Percentiles rank a stretch among this genome's conserved stretches.
Evolutionary conservation across 1,140 invertebrate genomes (phyloP).

Genomic region (Goniozus legneri): DNA sequence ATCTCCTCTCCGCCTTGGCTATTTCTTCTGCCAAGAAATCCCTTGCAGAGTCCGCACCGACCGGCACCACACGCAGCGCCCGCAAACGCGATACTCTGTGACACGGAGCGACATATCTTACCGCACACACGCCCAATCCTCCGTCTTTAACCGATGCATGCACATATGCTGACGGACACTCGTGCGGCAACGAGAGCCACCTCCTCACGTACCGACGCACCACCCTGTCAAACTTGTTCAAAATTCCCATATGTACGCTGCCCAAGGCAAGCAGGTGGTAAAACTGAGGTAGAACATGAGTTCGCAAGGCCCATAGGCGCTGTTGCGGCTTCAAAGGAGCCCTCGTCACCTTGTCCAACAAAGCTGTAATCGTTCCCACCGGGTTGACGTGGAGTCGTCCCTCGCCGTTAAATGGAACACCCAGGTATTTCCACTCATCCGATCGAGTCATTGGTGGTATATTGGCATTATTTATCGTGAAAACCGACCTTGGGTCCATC

Average conservation of each 20-base stretch:
- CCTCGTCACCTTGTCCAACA: background rate
- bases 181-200: slow-evolving; percentile 14
- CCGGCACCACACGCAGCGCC: background rate
- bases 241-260: background rate
- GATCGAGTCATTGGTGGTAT: slow-evolving; percentile 11
- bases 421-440: slow-evolving; percentile 35
- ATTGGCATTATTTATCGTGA: background rate
- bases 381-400: slow-evolving; percentile 7
- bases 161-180: slow-evolving; percentile 14
- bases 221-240: slow-evolving; percentile 8
- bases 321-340: slow-evolving; percentile 19
- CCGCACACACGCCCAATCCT: slow-evolving; percentile 9
- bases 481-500: background rate
- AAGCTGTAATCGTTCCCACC: background rate
- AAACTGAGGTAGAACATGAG: background rate
- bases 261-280: slow-evolving; percentile 10
- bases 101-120: slow-evolving; percentile 2
- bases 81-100: background rate
- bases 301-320: slow-evolving; percentile 7
- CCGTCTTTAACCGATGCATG: slow-evolving; percentile 13
- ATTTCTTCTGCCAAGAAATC: slow-evolving; percentile 2
- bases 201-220: slow-evolving; percentile 4
- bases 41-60: too few relatives aligned
- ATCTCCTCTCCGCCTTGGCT: slow-evolving; percentile 6
- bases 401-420: slow-evolving; percentile 21